Base-by-base conservation (phyloP, 2,888 invertebrate species). In the Tribolium freemani region DNA sequence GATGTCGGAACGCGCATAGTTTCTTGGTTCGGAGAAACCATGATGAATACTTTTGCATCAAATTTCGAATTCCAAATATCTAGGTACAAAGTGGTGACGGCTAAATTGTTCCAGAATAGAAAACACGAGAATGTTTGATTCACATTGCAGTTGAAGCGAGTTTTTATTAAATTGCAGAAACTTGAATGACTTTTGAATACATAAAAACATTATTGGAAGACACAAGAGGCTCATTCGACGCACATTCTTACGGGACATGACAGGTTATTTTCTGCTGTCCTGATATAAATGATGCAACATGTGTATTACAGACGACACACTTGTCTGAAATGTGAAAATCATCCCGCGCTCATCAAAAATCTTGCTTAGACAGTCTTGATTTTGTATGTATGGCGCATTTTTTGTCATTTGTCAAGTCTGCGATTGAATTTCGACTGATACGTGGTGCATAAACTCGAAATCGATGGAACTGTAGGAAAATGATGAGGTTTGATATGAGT, bases 21-120 rank as follows among this genome's bases (percentile, higher is more conserved):
- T 53, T 44, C 53, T 9, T n/a, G 26, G 16, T 48, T n/a, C 63
- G n/a, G 46, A 61, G 30, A 51, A 26, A 38, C 38, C 61, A 44
- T 45, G 51, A 21, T 54, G 44, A 54, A 64, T 64, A 51, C 64
- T 54, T 64, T 54, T 50, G 60, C 60, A 44, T 60, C 6, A 10
- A 48, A 58, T 44, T 58, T 58, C 20, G 61, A 61, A 61, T 61
- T 58, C 58, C 58, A 44, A 58, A 13, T 58, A 58, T 58, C n/a
- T n/a, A 10, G 10, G 21, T 54, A 21, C 8, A 54, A 10, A 31
- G 21, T 38, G 38, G 3, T 38, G n/a, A 38, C 38, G 38, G 8
- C 5, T 26, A 26, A 26, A 26, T 26, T 5, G 26, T 26, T 26
- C 26, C 5, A 1, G 5, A 38, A 38, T 38, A 8, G 38, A 38